These are phyloP conservation scores for Amphimallon solstitiale DNA, from an alignment of 2,888 invertebrate genomes.

Conservation along the genomic window DNA sequence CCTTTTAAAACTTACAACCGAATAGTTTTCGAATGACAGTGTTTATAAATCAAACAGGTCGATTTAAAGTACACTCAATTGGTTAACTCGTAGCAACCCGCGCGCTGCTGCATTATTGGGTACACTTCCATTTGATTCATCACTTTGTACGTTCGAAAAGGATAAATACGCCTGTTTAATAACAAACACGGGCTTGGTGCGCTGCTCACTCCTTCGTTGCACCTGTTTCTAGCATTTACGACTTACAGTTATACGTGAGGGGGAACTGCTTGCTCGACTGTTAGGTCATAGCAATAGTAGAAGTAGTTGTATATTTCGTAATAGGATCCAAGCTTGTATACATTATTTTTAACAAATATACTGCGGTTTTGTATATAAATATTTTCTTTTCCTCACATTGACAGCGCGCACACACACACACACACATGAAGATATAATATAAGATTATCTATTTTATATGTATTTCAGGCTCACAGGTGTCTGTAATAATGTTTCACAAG, in stretches of 20 bases:
- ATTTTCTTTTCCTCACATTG: constrained; percentile 1
- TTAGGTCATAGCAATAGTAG: neutral
- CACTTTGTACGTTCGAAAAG: constrained; percentile 12
- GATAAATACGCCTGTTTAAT: constrained; percentile 22
- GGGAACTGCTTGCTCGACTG: constrained; percentile 12
- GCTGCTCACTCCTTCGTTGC: neutral
- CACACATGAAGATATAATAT: neutral
- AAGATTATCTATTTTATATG: constrained; percentile 17
- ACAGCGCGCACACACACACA: neutral
- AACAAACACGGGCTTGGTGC: constrained; percentile 19
- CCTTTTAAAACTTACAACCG: constrained; percentile 27
- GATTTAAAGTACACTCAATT: constrained; percentile 19
- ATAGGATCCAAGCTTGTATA: constrained; percentile 20
- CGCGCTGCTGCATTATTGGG: too few species aligned
- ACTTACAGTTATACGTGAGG: constrained; percentile 9
- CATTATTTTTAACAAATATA: constrained; percentile 24
- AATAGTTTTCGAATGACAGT: constrained; percentile 30
- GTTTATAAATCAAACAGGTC: constrained; percentile 27
- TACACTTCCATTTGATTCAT: neutral
- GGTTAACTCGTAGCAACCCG: neutral
- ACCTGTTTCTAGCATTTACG: constrained; percentile 25
- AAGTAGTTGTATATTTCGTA: constrained; percentile 5
- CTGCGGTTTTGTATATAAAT: constrained; percentile 7
- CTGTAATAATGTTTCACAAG: constrained; percentile 6
- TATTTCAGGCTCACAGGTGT: constrained; percentile 17